phyloP scores from a whole-genome alignment of 1,140 invertebrate species.

The Trinorchestia longiramus region DNA sequence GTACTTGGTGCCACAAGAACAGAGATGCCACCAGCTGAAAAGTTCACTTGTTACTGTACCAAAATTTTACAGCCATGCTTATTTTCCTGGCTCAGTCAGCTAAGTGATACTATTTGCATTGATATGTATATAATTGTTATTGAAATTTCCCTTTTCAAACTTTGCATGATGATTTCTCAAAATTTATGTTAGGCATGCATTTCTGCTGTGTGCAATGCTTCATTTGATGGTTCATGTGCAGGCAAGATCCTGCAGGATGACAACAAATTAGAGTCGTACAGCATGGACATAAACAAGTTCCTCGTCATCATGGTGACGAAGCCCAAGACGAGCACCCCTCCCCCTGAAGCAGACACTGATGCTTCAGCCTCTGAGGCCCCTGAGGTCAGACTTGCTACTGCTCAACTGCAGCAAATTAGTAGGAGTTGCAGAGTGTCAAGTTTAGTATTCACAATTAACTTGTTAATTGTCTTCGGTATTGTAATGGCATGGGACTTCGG shows the following conservation, averaged over 20 bases:
- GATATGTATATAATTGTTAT: background rate
- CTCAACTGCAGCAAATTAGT: no score
- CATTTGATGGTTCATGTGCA: constrained; percentile 69
- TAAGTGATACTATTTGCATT: background rate
- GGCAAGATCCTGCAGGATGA: constrained; percentile 93
- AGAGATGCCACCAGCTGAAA: no score
- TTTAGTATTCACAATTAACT: no score
- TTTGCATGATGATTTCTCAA: background rate
- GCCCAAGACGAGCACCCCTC: constrained; percentile 74
- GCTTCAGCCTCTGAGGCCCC: constrained; percentile 54
- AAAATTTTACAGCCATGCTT: background rate
- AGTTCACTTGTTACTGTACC: no score
- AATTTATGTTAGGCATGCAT: background rate
- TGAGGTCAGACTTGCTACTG: background rate
- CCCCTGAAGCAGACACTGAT: constrained; percentile 67
- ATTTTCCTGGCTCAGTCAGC: no score
- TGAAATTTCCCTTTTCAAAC: background rate
- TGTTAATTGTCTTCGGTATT: no score
- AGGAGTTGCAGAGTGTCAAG: no score
- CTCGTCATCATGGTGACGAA: constrained; percentile 97
- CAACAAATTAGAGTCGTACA: constrained; percentile 85
- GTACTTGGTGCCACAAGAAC: no score
- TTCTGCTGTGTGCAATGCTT: no score
- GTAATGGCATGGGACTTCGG: no score
- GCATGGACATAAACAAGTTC: constrained; percentile 97